Evolutionary conservation across 2,888 invertebrate genomes (phyloP).

Genomic region (Rhynchonema sp.): DNA sequence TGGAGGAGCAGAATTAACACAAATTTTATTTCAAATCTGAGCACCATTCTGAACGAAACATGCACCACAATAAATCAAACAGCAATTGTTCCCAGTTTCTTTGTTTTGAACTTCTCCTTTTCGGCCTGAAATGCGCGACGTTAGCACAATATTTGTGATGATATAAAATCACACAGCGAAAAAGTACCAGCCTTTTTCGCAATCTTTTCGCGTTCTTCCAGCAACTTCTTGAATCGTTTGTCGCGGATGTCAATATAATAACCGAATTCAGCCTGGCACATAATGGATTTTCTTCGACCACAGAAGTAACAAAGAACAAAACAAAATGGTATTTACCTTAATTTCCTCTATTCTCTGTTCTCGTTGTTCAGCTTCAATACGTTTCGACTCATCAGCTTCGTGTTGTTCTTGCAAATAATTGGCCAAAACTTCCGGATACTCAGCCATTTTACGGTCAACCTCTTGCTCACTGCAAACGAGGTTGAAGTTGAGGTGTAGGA

Average conservation of each 20-base stretch:
- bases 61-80: too few species aligned
- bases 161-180: too few species aligned
- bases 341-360: neutral
- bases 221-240: neutral
- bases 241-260: neutral
- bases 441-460: neutral
- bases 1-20: too few species aligned
- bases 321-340: neutral
- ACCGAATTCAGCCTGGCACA: neutral
- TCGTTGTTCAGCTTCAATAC: neutral
- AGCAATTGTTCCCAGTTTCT: too few species aligned
- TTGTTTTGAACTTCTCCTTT: too few species aligned
- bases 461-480: neutral
- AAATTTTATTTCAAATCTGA: too few species aligned
- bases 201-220: neutral
- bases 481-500: too few species aligned
- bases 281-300: too few species aligned
- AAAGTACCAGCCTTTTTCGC: neutral
- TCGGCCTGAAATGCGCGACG: too few species aligned
- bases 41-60: too few species aligned
- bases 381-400: neutral
- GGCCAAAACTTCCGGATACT: neutral
- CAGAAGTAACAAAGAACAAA: neutral
- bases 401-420: neutral
- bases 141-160: too few species aligned